These are phyloP conservation scores for Acronicta alni DNA, from an alignment of 2,888 invertebrate species.

Conservation along the genomic window DNA sequence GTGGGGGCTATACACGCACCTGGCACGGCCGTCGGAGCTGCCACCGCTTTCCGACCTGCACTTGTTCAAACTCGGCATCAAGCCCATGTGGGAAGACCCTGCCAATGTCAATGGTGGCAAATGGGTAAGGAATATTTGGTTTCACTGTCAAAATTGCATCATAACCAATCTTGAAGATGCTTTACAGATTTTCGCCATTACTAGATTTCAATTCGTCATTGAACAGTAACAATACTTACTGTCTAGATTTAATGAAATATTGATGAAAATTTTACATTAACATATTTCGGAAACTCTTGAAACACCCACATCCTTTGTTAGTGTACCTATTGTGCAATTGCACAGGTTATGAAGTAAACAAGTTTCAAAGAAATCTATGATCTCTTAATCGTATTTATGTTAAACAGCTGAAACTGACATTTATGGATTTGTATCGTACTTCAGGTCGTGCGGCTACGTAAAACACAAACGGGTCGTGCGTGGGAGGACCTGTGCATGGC, in stretches of 20 bases:
- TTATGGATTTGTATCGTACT: constrained; percentile 42
- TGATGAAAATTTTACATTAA: no score
- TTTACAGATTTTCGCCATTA: no score
- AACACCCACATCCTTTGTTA: no score
- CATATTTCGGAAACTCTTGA: not conserved
- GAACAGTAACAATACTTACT: no score
- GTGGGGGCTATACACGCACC: constrained; percentile 98
- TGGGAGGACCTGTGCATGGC: constrained; percentile 99
- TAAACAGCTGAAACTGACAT: no score
- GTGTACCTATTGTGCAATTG: no score
- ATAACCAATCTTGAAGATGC: no score
- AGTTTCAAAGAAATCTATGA: not conserved
- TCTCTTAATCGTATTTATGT: not conserved
- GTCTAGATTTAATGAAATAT: no score
- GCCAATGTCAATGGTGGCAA: constrained; percentile 99
- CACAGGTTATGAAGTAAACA: not conserved
- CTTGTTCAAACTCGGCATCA: constrained; percentile 99
- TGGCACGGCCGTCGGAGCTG: constrained; percentile 96
- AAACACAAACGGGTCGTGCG: constrained; percentile 97
- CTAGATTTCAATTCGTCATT: no score
- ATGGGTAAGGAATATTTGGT: constrained; percentile 92
- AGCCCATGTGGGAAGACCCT: constrained; percentile 99
- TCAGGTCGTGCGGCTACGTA: constrained; percentile 95
- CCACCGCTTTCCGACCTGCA: constrained; percentile 98
- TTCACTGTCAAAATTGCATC: no score